Conservation (phyloP, 1,140 invertebrate species). For the Drosophila cardini region DNA sequence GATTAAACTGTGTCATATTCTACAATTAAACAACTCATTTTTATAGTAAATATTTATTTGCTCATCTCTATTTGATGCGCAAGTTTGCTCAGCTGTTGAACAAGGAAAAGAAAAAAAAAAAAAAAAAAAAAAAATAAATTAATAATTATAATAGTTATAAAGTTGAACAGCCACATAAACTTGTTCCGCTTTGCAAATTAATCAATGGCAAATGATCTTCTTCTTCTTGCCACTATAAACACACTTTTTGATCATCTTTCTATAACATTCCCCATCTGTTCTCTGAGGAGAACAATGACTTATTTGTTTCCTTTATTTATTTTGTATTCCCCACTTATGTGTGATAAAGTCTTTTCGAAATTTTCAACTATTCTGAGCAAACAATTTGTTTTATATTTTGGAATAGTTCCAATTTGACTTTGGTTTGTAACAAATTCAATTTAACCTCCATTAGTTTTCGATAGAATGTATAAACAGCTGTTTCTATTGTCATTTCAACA, state of each 20-base stretch:
- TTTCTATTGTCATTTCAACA: neutral
- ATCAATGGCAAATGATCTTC: too few species aligned
- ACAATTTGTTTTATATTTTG: neutral
- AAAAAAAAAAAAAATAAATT: neutral
- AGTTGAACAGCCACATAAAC: too few species aligned
- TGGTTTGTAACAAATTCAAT: neutral
- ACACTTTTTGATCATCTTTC: too few species aligned
- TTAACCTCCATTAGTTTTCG: neutral
- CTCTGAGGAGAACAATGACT: too few species aligned
- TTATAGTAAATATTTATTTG: constrained; percentile 11
- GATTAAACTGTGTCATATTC: neutral
- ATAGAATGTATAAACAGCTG: constrained; percentile 16
- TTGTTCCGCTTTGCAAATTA: too few species aligned
- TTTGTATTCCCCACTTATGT: too few species aligned
- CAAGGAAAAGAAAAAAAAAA: neutral
- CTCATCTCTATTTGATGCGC: neutral
- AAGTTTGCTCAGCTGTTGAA: constrained; percentile 5
- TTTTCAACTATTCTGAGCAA: neutral
- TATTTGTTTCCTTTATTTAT: too few species aligned
- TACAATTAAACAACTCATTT: neutral
- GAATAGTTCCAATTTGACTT: constrained; percentile 1
- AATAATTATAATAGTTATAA: neutral
- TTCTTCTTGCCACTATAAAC: too few species aligned
- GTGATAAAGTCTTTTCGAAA: too few species aligned
- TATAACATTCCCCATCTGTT: too few species aligned